These are phyloP conservation scores for Brachionus rubens DNA, from an alignment of 1,140 invertebrate species.

Conservation along the genomic window DNA sequence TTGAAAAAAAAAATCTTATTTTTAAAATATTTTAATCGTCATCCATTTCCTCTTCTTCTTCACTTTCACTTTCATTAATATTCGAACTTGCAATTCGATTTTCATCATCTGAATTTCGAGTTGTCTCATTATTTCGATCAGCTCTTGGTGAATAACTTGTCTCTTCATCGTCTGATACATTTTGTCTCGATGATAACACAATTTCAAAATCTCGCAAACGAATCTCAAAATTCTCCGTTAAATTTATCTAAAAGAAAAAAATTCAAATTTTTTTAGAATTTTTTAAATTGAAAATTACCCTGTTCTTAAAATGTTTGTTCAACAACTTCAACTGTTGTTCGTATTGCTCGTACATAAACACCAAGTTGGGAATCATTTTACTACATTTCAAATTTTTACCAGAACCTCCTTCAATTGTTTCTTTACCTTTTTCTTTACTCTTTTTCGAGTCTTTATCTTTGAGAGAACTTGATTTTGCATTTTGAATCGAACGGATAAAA, in stretches of 20 bases:
- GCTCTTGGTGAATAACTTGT: constrained; percentile 16
- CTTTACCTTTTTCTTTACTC: constrained; percentile 27
- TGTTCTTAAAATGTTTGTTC: constrained; percentile 43
- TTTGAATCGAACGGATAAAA: constrained; percentile 26
- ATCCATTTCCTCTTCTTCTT: constrained; percentile 29
- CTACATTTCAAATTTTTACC: not conserved
- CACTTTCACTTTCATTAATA: not conserved
- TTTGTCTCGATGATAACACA: not conserved
- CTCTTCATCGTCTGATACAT: not conserved
- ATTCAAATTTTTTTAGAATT: not conserved
- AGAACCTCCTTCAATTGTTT: not conserved
- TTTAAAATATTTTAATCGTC: not conserved
- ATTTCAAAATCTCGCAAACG: constrained; percentile 30
- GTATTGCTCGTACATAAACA: constrained; percentile 25
- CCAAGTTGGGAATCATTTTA: constrained; percentile 44
- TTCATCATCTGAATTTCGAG: not conserved
- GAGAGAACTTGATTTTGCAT: not conserved
- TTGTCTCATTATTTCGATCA: not conserved
- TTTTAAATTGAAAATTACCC: constrained; percentile 10
- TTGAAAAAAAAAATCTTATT: no score
- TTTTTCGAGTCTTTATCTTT: constrained; percentile 34
- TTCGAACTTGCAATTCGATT: not conserved
- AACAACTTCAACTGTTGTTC: constrained; percentile 39
- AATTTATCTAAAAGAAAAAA: constrained; percentile 23
- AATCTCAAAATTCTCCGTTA: constrained; percentile 42